Conservation (phyloP, 2,113 vertebrate species). For the Scomber japonicus region DNA sequence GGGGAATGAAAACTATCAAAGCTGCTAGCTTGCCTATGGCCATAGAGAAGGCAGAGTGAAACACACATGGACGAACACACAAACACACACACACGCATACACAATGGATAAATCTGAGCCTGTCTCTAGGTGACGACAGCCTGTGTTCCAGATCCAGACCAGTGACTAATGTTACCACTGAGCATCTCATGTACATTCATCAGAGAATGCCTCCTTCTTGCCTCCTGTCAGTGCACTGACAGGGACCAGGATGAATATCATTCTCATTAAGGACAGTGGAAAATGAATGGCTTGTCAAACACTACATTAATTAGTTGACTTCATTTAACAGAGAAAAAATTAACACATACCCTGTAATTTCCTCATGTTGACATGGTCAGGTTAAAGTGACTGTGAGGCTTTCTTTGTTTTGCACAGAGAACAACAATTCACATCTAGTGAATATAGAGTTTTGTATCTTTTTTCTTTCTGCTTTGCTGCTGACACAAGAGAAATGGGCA, state of each 20-base stretch:
- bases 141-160: constrained; percentile 72
- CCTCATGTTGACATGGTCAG: constrained; percentile 6
- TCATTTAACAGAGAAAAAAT: constrained; percentile 37
- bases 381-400: constrained; percentile 13
- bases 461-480: constrained; percentile 16
- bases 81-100: constrained; percentile 28
- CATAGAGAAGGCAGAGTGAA: constrained; percentile 52
- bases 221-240: constrained; percentile 58
- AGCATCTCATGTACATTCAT: constrained; percentile 69
- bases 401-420: constrained; percentile 14
- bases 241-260: constrained; percentile 63
- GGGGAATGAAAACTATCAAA: constrained; percentile 75
- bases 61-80: constrained; percentile 18
- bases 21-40: constrained; percentile 63
- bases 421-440: neutral
- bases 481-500: constrained; percentile 47
- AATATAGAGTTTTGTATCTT: neutral
- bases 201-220: constrained; percentile 57
- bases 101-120: constrained; percentile 68
- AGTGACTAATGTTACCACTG: constrained; percentile 76
- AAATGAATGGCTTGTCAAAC: constrained; percentile 77
- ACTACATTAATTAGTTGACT: constrained; percentile 59
- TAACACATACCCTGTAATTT: constrained; percentile 27
- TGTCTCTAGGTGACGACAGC: constrained; percentile 72
- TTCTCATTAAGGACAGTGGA: constrained; percentile 67